Percentiles rank a stretch among this genome's conserved stretches.
Evolutionary conservation across 2,888 invertebrate genomes (phyloP).

Genomic region (Leptinotarsa rubiginosa): DNA sequence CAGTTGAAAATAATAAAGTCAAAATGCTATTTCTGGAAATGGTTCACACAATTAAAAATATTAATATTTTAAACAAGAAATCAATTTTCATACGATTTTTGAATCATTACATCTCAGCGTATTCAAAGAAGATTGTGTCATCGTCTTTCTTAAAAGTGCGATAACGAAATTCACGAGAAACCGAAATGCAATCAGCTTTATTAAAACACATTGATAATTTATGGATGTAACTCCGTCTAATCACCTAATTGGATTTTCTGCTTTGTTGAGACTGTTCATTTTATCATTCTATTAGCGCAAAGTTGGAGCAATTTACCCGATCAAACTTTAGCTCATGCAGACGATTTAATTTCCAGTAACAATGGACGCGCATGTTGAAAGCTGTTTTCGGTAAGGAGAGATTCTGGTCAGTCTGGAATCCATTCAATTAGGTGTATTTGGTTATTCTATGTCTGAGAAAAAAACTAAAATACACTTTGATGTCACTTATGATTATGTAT

Average conservation of each 20-base stretch:
- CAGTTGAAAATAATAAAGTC: too few relatives aligned
- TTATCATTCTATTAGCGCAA: constrained; percentile 43
- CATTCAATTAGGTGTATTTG: background rate
- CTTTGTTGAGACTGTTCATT: constrained; percentile 46
- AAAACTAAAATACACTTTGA: too few relatives aligned
- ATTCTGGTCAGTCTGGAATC: background rate
- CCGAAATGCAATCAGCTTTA: constrained; percentile 37
- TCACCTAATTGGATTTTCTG: constrained; percentile 51
- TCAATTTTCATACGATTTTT: too few relatives aligned
- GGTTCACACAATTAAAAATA: too few relatives aligned
- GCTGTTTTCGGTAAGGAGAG: background rate
- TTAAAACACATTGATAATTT: constrained; percentile 43
- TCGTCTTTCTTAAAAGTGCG: background rate
- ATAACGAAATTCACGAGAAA: constrained; percentile 22
- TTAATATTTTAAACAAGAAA: too few relatives aligned
- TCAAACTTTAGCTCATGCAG: constrained; percentile 56
- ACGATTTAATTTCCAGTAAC: constrained; percentile 57
- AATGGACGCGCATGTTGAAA: constrained; percentile 9
- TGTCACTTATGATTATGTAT: too few relatives aligned
- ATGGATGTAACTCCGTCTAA: constrained; percentile 51
- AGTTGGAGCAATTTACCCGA: constrained; percentile 54
- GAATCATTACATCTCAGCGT: too few relatives aligned
- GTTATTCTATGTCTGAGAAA: too few relatives aligned
- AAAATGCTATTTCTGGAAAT: too few relatives aligned
- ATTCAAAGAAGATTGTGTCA: background rate